Evolutionary conservation across 2,797 vertebrate species (phyloP), one percentile per base, ranked within the genome.

Genomic region (Acanthurus lineatus): DNA sequence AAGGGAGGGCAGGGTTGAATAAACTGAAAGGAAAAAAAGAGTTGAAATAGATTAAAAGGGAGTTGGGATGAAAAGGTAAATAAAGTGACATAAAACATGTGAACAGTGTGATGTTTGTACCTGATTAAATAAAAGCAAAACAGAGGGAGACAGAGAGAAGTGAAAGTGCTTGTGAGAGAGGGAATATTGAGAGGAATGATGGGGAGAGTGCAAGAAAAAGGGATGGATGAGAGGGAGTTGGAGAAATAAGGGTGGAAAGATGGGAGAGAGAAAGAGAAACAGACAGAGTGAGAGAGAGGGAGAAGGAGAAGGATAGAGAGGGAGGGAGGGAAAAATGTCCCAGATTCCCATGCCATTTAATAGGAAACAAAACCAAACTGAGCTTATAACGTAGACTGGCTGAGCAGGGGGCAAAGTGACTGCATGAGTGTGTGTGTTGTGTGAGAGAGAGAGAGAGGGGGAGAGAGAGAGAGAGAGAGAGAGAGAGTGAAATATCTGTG

Each of bases 291-390:
- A 76, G 86, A 73, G 84, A 74, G 58, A 76, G 35, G 84, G 52
- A 12, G n/a, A 40, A 60, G 45, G 87, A 82, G 0, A 35, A 35
- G 32, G 32, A 78, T 82, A 71, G 49, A 53, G 74, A 53, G 82
- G 15, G 88, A 42, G 80, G 56, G 81, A 12, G 67, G 65, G 66
- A 69, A 91, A 85, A 84, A 90, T 69, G 77, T 89, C 90, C 88
- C 89, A 69, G 88, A 92, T 95, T 91, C 91, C 93, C 86, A 94
- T 86, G 93, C 83, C 88, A 92, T 95, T 85, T 92, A 89, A 86
- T 73, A 91, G 90, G 86, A 85, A 94, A 77, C 77, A 88, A 91
- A 94, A 86, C 86, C 86, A 90, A 92, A 81, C 86, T 89, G 90
- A 86, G 92, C 89, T 88, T 92, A 73, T 86, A 83, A 91, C 88